Base-by-base conservation (phyloP, 2,113 vertebrate genomes). In the Otolemur garnettii region DNA sequence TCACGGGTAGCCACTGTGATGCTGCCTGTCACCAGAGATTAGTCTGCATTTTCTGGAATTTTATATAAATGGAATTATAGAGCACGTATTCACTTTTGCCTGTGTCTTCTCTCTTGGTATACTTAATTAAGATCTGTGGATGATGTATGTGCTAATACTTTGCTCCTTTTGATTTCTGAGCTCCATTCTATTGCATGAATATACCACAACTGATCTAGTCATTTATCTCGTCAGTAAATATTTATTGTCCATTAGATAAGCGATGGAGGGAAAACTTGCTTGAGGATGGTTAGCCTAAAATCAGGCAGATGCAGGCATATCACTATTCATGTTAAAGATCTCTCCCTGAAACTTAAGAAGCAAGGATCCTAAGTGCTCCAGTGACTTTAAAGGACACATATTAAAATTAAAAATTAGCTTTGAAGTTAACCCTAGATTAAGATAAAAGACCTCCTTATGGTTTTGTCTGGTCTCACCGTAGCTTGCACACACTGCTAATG, bases 351-450 rank as follows among this genome's bases (percentile, higher is more conserved):
- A 10, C 19, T 3, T 4, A 53, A 4, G 10, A 75, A 75, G 35
- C 33, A 38, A 78, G 33, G 33, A 19, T 19, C 60, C 42, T 22
- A 17, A 35, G 13, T 60, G 28, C 45, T 50, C 50, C 69, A 59
- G 26, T 82, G 69, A 84, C 42, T 90, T 86, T 81, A 77, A 93
- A 84, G 79, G 19, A 78, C 19, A 1, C 22, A 33, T 2, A 78
- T 79, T 82, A 55, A 95, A 81, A 92, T 90, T 35, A 79, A 87
- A 93, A 79, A 45, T 38, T 4, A 15, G 15, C 92, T 96, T 95
- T 95, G 94, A 95, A 93, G 72, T 88, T 78, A 35, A 75, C 19
- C 38, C 4, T 57, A 55, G 68, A 74, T 78, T 78, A 93, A 96
- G 35, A 96, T 83, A 77, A 94, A 87, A 80, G 45, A 30, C 59